Evolutionary conservation across 2,113 vertebrate species (phyloP), one percentile per base, ranked within the genome.

Genomic region (Eonycteris spelaea): DNA sequence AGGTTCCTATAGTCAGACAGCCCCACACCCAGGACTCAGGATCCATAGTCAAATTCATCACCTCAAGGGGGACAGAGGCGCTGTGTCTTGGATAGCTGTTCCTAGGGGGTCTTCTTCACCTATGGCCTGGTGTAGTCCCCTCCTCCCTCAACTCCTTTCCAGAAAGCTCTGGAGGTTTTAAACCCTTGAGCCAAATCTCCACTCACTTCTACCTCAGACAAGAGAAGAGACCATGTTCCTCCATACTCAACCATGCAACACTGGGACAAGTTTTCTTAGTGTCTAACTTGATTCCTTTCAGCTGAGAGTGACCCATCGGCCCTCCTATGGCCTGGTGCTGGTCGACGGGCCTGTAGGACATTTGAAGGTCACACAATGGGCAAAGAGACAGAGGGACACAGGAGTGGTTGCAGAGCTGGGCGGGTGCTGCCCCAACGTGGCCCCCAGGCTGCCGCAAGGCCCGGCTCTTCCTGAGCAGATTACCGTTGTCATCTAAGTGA

Each of bases 361-460:
- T n/a, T 82, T 35, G 65, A n/a, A 53, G 55, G 48, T 38, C 57
- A 45, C 51, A 9, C 16, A 5, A 1, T 24, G 79, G 63, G 12
- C 4, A 6, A 13, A 19, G 18, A 12, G 33, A 35, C 6, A n/a
- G 30, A 3, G 11, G 59, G 26, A 63, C 43, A 53, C 38, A 1
- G 30, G n/a, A 18, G 74, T 3, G 26, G n/a, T 19, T 43, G 51
- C 48, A 2, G 18, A 9, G 40, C 30, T 11, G 2, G 16, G 43
- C 0, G 0, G 59, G 35, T 6, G 7, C 67, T 22, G 51, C 30
- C n/a, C 18, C 14, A 5, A 18, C 40, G 2, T 0, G 0, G 48
- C 26, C 45, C 43, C 33, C 21, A 13, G 74, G 82, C 86, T 45
- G 15, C 0, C 6, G 3, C 6, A 14, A 71, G 57, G 65, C 80